A percentile compares a stretch with the other conserved stretches of the same genome.
phyloP scores from a whole-genome alignment of 2,888 invertebrate genomes.

The Neria commutata region DNA sequence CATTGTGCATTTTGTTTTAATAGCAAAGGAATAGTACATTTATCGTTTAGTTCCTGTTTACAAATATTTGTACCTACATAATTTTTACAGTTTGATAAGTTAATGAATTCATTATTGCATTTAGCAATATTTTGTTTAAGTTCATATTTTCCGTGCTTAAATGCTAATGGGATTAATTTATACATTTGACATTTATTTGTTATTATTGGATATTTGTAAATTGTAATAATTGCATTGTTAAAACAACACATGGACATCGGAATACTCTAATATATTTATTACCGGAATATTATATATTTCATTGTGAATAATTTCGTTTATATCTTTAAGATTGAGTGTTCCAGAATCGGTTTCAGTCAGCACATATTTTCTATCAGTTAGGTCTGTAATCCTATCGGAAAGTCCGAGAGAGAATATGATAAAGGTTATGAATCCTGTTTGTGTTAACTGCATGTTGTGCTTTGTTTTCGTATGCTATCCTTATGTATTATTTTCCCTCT shows the following conservation, averaged over 20 bases:
- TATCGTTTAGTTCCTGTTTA: background rate
- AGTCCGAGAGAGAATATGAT: background rate
- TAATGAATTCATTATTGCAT: background rate
- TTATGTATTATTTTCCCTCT: background rate
- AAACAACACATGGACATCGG: background rate
- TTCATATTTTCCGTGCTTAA: background rate
- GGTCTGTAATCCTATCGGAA: conserved; percentile 8
- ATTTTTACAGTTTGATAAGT: background rate
- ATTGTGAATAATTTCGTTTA: background rate
- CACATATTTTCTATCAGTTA: conserved; percentile 17
- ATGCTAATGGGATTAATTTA: background rate
- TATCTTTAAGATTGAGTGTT: background rate
- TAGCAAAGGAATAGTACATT: background rate
- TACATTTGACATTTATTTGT: background rate
- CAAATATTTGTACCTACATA: too few species aligned
- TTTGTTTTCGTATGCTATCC: conserved; percentile 10
- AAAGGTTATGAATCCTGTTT: background rate
- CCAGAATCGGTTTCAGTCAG: conserved; percentile 3
- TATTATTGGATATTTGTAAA: background rate
- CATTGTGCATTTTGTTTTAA: background rate
- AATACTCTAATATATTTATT: background rate
- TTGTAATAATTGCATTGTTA: background rate
- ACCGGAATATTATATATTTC: background rate
- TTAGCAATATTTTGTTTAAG: background rate
- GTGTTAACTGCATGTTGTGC: conserved; percentile 1